Base-by-base conservation (phyloP, 2,888 invertebrate species). In the Pterobdella sp. region DNA sequence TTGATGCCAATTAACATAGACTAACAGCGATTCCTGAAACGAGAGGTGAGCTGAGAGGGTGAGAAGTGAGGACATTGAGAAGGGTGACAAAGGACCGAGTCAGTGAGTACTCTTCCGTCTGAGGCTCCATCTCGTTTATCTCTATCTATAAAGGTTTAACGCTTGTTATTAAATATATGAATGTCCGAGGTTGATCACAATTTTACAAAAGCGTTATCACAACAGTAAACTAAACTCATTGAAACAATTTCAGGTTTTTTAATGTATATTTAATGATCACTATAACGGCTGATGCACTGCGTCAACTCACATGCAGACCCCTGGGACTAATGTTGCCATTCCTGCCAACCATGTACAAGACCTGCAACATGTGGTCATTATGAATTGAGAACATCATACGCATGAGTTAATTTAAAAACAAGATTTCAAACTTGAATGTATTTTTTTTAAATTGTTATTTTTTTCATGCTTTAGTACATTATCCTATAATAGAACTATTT, bases 81-180 rank as follows among this genome's bases (percentile, higher is more conserved):
- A 95, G 86, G 71, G 87, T 84, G 7, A 96, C 85, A 82, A 94
- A 88, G 0, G 92, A 91, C 76, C 89, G 87, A 0, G 93, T 92
- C 75, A 96, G 84, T 0, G 93, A 92, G 85, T 93, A 96, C 77
- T 91, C 91, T 82, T 95, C 95, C 81, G 90, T 88, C 66, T 94
- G 88, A 3, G 92, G 89, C 83, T 96, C 96, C 73, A 93, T 90
- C 85, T 96, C 94, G 76, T 92, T 92, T 36, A 96, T 86, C 84
- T 96, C 96, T n/a, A 91, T 90, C 84, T 90, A 87, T 29, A 2
- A 0, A 52, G 35, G 4, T 32, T 32, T 14, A 10, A 14, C 10
- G 1, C 22, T 35, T 67, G 34, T 34, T 22, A 34, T 67, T 42
- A 22, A 14, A 22, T 42, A 22, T 42, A 22, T 42, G 49, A 14